These are phyloP conservation scores for Nemopilema nomurai DNA, from an alignment of 30 jellyfish, hydroid and myxozoan genomes.

Conservation along the genomic window DNA sequence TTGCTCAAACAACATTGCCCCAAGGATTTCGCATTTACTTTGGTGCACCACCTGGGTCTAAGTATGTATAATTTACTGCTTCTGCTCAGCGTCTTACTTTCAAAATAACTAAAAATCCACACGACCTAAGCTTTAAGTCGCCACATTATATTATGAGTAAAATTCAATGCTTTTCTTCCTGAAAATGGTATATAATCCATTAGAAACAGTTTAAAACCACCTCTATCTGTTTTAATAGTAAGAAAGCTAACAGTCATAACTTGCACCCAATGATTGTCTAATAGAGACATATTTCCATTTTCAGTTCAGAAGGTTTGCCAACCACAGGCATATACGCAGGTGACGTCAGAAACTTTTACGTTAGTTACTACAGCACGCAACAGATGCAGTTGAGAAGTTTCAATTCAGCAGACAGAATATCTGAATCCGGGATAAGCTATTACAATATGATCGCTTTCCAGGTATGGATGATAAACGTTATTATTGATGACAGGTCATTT, in stretches of 20 bases:
- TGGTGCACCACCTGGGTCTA: conserved; percentile 80
- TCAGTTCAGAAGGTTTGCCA: conserved; percentile 79
- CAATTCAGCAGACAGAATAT: conserved; percentile 44
- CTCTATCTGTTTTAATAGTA: no score
- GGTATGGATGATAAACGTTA: conserved; percentile 50
- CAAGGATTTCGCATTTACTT: conserved; percentile 75
- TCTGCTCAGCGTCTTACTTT: neutral
- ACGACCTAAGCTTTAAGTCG: no score
- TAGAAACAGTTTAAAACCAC: no score
- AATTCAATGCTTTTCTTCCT: no score
- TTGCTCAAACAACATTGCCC: conserved; percentile 66
- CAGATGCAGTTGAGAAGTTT: conserved; percentile 54
- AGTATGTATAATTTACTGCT: conserved; percentile 18
- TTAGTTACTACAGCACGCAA: conserved; percentile 48
- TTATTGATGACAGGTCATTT: neutral
- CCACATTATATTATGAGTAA: no score
- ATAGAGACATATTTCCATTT: no score
- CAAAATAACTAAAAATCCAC: no score
- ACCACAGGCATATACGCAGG: conserved; percentile 92
- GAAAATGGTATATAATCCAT: no score
- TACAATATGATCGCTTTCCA: conserved; percentile 78
- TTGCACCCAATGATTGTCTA: no score
- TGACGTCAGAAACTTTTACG: conserved; percentile 65
- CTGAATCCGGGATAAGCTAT: conserved; percentile 68
- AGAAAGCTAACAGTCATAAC: no score